A percentile compares a stretch with the other conserved stretches of the same genome.
These are phyloP conservation scores for Stichopus chloronotus DNA, from an alignment of 35 echinoderm and acorn worm species.

Conservation along the genomic window DNA sequence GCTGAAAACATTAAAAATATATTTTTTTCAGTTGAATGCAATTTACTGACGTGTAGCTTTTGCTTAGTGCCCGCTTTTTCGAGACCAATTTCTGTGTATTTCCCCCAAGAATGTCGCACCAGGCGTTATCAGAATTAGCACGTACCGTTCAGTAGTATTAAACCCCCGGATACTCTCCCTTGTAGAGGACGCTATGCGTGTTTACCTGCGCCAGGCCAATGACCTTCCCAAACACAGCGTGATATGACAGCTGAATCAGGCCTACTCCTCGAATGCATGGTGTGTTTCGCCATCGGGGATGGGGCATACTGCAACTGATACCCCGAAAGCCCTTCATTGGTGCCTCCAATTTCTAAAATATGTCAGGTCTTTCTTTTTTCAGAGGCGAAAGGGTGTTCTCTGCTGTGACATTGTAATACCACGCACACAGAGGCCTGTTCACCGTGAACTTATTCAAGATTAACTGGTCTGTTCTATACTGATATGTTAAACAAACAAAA, in stretches of 20 bases:
- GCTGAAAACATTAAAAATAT: too few relatives aligned
- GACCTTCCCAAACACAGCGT: slow-evolving; percentile 5
- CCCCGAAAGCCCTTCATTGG: slow-evolving; percentile 12
- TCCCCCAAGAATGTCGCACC: too few relatives aligned
- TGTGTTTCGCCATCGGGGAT: slow-evolving; percentile 22
- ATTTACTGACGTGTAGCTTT: too few relatives aligned
- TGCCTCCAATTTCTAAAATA: slow-evolving; percentile 25
- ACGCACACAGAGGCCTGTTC: neutral
- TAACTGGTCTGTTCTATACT: too few relatives aligned
- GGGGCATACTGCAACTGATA: slow-evolving; percentile 7
- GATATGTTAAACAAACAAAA: too few relatives aligned
- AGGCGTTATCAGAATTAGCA: too few relatives aligned
- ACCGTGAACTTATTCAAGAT: neutral
- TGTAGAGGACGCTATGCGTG: slow-evolving; percentile 4
- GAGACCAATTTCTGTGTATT: too few relatives aligned
- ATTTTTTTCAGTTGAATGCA: too few relatives aligned
- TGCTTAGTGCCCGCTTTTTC: too few relatives aligned
- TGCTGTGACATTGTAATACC: slow-evolving; percentile 5
- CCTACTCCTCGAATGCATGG: neutral
- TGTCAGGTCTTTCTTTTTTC: neutral
- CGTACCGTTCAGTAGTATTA: too few relatives aligned
- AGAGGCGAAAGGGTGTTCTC: slow-evolving; percentile 7
- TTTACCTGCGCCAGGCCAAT: slow-evolving; percentile 14
- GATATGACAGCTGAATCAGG: slow-evolving; percentile 23
- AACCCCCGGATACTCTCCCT: too few relatives aligned